Evolutionary conservation across 2,888 invertebrate species (phyloP).

Genomic region (Amiota minor): DNA sequence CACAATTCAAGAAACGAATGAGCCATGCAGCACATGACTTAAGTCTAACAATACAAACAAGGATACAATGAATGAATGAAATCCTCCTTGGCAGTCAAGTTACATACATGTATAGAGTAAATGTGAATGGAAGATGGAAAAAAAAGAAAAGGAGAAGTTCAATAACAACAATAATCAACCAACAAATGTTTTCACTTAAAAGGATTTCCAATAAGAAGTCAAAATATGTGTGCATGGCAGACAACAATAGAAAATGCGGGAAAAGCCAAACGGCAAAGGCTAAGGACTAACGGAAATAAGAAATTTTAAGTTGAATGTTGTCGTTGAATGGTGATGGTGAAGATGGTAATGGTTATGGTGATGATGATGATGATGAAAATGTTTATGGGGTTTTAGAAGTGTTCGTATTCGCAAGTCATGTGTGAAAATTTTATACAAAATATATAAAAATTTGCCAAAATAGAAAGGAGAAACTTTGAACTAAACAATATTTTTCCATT

Average conservation of each 20-base stretch:
- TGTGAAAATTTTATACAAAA: slow-evolving; percentile 22
- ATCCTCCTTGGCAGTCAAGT: neutral
- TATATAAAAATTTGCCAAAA: neutral
- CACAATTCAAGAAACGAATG: neutral
- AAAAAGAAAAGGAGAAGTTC: neutral
- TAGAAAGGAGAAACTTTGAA: too few species aligned
- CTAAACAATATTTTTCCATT: too few species aligned
- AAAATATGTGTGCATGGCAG: neutral
- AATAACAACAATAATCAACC: neutral
- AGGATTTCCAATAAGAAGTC: slow-evolving; percentile 23
- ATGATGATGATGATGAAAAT: neutral
- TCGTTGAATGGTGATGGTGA: neutral
- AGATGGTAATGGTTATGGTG: neutral
- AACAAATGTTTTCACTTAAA: slow-evolving; percentile 30
- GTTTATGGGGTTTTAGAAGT: neutral
- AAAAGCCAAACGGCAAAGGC: neutral
- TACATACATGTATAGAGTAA: neutral
- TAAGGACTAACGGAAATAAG: neutral
- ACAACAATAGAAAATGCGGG: neutral
- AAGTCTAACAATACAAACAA: neutral
- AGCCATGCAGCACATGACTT: neutral
- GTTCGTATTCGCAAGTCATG: slow-evolving; percentile 7
- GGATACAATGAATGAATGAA: slow-evolving; percentile 1
- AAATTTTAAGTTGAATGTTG: neutral
- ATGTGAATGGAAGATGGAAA: neutral